phyloP scores from a whole-genome alignment of 2,113 vertebrate genomes.

The Tretioscincus oriximinensis region DNA sequence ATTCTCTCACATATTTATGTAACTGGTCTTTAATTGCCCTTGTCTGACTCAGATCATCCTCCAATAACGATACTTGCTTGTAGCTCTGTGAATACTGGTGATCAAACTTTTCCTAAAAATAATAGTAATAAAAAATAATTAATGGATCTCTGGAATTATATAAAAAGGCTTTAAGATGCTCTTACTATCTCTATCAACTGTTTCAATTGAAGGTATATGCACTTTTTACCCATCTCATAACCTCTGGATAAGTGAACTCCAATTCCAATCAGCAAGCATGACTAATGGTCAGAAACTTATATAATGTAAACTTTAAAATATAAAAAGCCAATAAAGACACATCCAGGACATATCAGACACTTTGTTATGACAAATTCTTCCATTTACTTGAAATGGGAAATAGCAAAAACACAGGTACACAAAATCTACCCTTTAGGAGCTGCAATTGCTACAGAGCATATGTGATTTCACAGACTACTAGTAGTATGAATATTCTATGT shows the following conservation, averaged over 20 bases:
- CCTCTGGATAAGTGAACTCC: too few relatives aligned
- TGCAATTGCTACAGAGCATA: neutral
- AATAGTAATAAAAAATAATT: slow-evolving; percentile 55
- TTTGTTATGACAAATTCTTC: neutral
- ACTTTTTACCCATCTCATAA: neutral
- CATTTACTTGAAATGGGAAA: neutral
- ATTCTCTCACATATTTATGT: slow-evolving; percentile 94
- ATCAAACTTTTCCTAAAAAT: slow-evolving; percentile 91
- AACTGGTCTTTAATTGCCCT: slow-evolving; percentile 95
- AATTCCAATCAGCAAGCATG: too few relatives aligned
- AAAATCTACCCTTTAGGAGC: neutral
- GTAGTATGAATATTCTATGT: neutral
- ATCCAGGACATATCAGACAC: neutral
- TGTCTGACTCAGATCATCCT: slow-evolving; percentile 94
- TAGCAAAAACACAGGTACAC: neutral
- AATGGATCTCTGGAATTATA: neutral
- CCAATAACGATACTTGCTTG: slow-evolving; percentile 91
- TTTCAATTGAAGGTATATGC: neutral
- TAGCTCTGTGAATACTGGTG: slow-evolving; percentile 95
- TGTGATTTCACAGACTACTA: neutral
- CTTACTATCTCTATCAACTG: neutral
- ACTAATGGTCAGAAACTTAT: too few relatives aligned
- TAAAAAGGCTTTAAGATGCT: neutral
- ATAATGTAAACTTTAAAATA: neutral
- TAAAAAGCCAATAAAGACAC: too few relatives aligned